These are phyloP conservation scores for Strongylocentrotus purpuratus DNA, from an alignment of 35 echinoderm and acorn worm genomes.

Conservation along the genomic window DNA sequence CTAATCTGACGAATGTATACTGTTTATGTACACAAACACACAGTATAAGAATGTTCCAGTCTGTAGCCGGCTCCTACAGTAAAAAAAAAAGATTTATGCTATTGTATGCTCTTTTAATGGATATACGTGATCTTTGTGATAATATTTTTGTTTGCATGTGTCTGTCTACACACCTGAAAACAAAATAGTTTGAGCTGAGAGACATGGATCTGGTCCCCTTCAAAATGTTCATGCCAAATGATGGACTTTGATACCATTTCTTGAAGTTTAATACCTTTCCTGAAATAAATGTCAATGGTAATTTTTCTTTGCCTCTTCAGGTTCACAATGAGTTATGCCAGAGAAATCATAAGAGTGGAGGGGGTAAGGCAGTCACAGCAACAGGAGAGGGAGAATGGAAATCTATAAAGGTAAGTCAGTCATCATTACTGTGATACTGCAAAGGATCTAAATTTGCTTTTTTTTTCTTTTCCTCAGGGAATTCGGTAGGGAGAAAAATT, in stretches of 20 bases:
- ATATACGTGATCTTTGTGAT: background rate
- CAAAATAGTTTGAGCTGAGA: too few relatives aligned
- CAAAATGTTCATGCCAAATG: background rate
- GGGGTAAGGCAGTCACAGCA: constrained; percentile 33
- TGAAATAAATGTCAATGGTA: too few relatives aligned
- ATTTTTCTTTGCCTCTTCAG: constrained; percentile 45
- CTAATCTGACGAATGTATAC: too few relatives aligned
- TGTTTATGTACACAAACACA: too few relatives aligned
- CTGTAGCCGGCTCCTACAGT: too few relatives aligned
- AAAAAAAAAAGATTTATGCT: too few relatives aligned
- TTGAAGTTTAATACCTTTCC: background rate
- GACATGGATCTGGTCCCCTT: background rate
- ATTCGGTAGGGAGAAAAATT: background rate
- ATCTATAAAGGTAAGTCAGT: constrained; percentile 61
- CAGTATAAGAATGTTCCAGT: too few relatives aligned
- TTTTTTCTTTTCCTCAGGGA: background rate
- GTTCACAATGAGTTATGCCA: constrained; percentile 89
- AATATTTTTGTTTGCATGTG: background rate
- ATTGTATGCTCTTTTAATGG: background rate
- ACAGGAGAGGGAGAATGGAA: constrained; percentile 90
- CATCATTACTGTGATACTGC: background rate
- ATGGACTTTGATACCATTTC: background rate
- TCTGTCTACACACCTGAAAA: background rate
- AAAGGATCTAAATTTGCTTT: background rate
- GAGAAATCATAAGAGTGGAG: background rate